A percentile compares a stretch with the other conserved stretches of the same genome.
phyloP scores from a whole-genome alignment of 2,888 invertebrate species.

The Drosophila conformis region DNA sequence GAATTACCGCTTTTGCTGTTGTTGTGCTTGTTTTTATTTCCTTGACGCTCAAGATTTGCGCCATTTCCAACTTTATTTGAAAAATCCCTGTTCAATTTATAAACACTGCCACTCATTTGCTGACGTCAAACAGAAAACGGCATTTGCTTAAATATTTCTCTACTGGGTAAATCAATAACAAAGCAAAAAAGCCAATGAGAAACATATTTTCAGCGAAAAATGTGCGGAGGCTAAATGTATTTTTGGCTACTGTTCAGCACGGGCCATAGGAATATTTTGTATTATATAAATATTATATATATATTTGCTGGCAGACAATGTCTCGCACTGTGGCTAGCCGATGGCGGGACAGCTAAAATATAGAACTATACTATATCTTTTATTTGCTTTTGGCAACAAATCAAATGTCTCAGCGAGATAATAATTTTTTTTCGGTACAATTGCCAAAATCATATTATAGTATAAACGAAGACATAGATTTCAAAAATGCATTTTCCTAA shows the following conservation, averaged over 20 bases:
- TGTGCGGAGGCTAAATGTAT: slow-evolving; percentile 60
- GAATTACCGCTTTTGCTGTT: slow-evolving; percentile 1
- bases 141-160: neutral
- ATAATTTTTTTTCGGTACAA: slow-evolving; percentile 20
- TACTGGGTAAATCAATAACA: slow-evolving; percentile 53
- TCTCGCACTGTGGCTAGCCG: slow-evolving; percentile 73
- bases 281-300: slow-evolving; percentile 24
- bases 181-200: slow-evolving; percentile 39
- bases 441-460: slow-evolving; percentile 25
- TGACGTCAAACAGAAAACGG: slow-evolving; percentile 56
- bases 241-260: slow-evolving; percentile 57
- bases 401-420: slow-evolving; percentile 36
- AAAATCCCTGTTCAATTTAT: slow-evolving; percentile 18
- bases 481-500: neutral
- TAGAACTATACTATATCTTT: slow-evolving; percentile 33
- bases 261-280: slow-evolving; percentile 7
- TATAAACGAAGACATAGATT: neutral
- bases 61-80: slow-evolving; percentile 1
- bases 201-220: slow-evolving; percentile 55
- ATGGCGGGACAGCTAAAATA: slow-evolving; percentile 62
- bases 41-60: slow-evolving; percentile 26
- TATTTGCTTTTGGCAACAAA: slow-evolving; percentile 50
- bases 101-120: slow-evolving; percentile 44
- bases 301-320: slow-evolving; percentile 47
- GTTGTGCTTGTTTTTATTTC: slow-evolving; percentile 15